Evolutionary conservation across 2,888 invertebrate species (phyloP), one percentile per base, ranked within the genome.

Genomic region (Heterodera filipjevi): DNA sequence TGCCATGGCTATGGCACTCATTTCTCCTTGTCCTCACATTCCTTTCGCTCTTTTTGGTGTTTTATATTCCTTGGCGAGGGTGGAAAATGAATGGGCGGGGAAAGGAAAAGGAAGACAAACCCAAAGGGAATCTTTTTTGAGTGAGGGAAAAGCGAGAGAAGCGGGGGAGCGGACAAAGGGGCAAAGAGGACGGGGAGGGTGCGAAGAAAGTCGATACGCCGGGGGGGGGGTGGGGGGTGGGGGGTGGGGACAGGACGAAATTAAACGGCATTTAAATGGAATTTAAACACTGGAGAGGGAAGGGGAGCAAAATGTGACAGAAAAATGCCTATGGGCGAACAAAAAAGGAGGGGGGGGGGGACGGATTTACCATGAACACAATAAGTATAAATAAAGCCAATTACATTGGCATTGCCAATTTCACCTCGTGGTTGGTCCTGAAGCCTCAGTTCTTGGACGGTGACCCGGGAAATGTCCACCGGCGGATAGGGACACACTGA

Each of bases 401-500:
- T 39, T 30, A 27, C 27, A 32, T 30, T 30, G 66, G 8, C 33
- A 68, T 5, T 19, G 22, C 19, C 22, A 32, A 68, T 6, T 16
- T 84, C 78, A 89, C 89, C 86, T 84, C 86, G 81, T 46, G 87
- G 87, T 71, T 87, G 85, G 64, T 89, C 88, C 44, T 80, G 82
- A 74, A 84, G 84, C 66, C 86, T 84, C 75, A 89, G 83, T 84
- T 89, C 89, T 77, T 89, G 88, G 66, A 89, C 89, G n/a, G 85
- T 87, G 68, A 89, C 87, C 77, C 85, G 83, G 66, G 84, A 85
- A 46, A 89, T 87, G 79, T 89, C 89, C 27, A 87, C 85, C 59
- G 89, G 86, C 30, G 89, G 89, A 82, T 87, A 89, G 1, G 89
- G 89, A 76, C 89, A 89, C 12, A 86, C 82, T 71, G 86, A 82